Evolutionary conservation across 2,113 vertebrate genomes (phyloP).

Genomic region (Pteruthius melanotis): DNA sequence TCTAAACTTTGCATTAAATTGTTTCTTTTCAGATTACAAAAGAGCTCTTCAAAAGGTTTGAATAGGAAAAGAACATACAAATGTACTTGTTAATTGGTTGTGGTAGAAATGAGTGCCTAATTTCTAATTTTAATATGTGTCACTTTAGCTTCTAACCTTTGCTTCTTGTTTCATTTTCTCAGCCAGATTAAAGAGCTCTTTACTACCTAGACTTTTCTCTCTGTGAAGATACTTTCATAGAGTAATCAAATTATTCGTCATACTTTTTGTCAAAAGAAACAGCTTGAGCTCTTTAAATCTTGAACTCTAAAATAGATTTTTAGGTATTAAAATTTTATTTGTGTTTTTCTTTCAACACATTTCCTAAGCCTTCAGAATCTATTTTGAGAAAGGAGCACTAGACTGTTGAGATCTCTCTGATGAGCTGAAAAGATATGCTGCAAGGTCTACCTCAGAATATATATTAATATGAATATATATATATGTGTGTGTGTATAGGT

Average conservation of each 20-base stretch:
- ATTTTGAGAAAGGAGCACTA: background rate
- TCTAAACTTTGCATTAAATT: background rate
- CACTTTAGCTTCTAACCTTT: conserved; percentile 14
- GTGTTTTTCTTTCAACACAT: background rate
- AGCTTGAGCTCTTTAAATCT: background rate
- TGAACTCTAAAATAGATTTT: background rate
- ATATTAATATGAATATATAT: background rate
- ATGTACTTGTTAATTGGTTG: background rate
- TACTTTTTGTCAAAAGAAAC: background rate
- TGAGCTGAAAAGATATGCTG: background rate
- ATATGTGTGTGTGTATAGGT: accelerated
- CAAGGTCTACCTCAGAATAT: background rate
- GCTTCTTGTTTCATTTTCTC: conserved; percentile 24
- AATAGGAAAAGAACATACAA: background rate
- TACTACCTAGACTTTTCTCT: background rate
- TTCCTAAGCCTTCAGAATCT: background rate
- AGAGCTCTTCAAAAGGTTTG: background rate
- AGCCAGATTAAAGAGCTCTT: conserved; percentile 9
- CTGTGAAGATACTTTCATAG: background rate
- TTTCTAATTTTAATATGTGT: background rate
- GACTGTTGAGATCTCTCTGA: background rate
- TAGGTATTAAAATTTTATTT: background rate
- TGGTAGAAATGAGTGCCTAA: background rate
- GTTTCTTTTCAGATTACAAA: conserved; percentile 1
- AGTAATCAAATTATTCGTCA: background rate